A percentile compares a stretch with the other conserved stretches of the same genome.
phyloP scores from a whole-genome alignment of 2,797 vertebrate genomes.

The Phylloscopus collybita region DNA sequence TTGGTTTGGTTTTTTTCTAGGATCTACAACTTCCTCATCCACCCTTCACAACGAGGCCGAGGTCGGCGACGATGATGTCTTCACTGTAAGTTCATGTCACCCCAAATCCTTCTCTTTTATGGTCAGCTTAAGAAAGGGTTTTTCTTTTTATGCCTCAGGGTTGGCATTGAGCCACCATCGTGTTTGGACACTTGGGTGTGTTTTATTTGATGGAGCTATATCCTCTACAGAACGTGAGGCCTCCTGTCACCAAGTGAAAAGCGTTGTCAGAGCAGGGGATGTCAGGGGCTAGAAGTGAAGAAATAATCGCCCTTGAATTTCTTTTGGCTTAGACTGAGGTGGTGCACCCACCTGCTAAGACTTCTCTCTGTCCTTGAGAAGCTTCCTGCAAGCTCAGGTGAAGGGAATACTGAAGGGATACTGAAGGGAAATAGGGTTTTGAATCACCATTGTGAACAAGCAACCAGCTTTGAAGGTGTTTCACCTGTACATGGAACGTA shows the following conservation, averaged over 20 bases:
- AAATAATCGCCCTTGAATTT: neutral
- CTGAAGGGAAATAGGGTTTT: neutral
- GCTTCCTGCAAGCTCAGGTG: neutral
- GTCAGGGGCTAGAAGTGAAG: neutral
- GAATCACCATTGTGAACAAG: neutral
- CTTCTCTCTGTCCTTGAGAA: neutral
- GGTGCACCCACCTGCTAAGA: neutral
- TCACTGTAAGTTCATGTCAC: conserved; percentile 87
- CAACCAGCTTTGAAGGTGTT: neutral
- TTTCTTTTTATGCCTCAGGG: neutral
- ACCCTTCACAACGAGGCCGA: conserved; percentile 97
- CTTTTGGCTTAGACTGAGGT: neutral
- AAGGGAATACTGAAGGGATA: too few relatives aligned
- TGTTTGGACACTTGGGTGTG: conserved; percentile 4
- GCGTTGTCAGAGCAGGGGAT: neutral
- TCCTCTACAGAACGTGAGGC: neutral
- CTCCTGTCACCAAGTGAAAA: accelerated
- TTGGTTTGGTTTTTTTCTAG: conserved; percentile 69
- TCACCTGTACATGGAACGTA: accelerated
- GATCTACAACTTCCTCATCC: conserved; percentile 97
- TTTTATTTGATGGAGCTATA: conserved; percentile 15
- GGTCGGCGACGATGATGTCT: conserved; percentile 97
- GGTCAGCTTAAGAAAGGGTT: neutral
- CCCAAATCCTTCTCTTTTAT: neutral
- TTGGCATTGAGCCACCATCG: accelerated